phyloP scores from a whole-genome alignment of 2,797 vertebrate species.

The Acridotheres tristis region DNA sequence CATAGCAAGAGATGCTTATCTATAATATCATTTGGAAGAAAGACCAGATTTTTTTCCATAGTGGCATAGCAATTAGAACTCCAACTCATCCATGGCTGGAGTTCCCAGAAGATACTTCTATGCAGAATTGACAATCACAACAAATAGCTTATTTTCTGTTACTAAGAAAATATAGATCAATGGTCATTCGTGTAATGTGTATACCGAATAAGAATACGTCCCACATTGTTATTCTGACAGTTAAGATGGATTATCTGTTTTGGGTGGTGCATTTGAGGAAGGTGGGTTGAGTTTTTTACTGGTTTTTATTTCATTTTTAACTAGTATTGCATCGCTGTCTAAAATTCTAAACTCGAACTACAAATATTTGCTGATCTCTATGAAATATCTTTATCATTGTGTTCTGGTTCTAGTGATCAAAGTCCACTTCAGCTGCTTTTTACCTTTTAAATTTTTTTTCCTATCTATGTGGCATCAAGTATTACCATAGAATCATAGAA shows the following conservation, averaged over 20 bases:
- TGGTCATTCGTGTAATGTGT: not conserved
- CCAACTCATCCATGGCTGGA: not conserved
- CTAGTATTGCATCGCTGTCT: not conserved
- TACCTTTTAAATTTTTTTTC: accelerated
- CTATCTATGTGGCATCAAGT: not conserved
- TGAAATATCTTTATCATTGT: not conserved
- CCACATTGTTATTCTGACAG: not conserved
- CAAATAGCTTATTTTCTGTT: not conserved
- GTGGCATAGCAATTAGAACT: not conserved
- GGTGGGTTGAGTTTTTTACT: not conserved
- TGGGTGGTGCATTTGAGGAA: not conserved
- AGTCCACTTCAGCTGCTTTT: not conserved
- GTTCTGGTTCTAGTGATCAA: not conserved
- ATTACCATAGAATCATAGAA: not conserved
- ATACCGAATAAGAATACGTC: not conserved
- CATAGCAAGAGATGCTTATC: not conserved
- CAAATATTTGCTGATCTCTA: not conserved
- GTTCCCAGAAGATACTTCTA: not conserved
- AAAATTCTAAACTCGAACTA: not conserved
- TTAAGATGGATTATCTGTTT: not conserved
- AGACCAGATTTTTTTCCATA: not conserved
- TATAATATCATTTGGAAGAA: not conserved
- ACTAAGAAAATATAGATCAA: not conserved
- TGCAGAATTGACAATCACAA: not conserved
- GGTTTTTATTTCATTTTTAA: not conserved